Percentiles rank a stretch among this genome's conserved stretches.
Conservation (phyloP, 2,888 invertebrate genomes). For the Theretra japonica region DNA sequence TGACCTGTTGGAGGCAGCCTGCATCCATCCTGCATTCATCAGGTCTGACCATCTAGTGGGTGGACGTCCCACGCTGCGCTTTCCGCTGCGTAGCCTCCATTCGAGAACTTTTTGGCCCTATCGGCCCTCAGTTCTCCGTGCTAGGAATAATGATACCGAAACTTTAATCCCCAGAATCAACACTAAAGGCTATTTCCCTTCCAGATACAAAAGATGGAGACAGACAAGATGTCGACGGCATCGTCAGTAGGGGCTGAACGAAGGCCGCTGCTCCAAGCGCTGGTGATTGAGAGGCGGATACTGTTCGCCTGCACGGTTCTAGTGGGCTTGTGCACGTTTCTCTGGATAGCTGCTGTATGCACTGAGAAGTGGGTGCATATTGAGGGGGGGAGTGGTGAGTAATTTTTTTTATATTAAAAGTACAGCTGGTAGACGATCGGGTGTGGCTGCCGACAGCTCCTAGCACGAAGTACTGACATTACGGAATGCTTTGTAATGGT, state of each 20-base stretch:
- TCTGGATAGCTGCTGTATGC: conserved; percentile 90
- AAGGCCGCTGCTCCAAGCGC: conserved; percentile 84
- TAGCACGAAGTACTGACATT: too few relatives aligned
- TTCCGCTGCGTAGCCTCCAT: too few relatives aligned
- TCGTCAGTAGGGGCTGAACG: conserved; percentile 86
- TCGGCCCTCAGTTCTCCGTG: too few relatives aligned
- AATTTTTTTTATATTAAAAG: not conserved
- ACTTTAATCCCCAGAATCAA: not conserved
- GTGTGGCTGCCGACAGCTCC: too few relatives aligned
- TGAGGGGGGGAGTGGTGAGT: conserved; percentile 68
- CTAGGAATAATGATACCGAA: too few relatives aligned
- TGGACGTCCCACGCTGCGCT: too few relatives aligned
- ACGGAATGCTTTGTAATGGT: too few relatives aligned
- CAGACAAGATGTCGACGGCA: conserved; percentile 86
- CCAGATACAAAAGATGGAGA: conserved; percentile 65
- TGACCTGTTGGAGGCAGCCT: too few relatives aligned
- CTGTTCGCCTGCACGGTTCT: conserved; percentile 88
- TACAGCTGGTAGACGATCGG: too few relatives aligned
- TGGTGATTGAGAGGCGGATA: conserved; percentile 89
- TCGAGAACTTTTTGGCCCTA: too few relatives aligned
- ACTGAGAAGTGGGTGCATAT: conserved; percentile 90
- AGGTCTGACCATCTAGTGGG: too few relatives aligned
- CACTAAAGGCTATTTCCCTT: conserved; percentile 26
- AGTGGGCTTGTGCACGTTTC: conserved; percentile 86
- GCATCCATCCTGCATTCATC: too few relatives aligned